Base-by-base conservation (phyloP, 2,113 vertebrate species). In the Eidolon helvum region DNA sequence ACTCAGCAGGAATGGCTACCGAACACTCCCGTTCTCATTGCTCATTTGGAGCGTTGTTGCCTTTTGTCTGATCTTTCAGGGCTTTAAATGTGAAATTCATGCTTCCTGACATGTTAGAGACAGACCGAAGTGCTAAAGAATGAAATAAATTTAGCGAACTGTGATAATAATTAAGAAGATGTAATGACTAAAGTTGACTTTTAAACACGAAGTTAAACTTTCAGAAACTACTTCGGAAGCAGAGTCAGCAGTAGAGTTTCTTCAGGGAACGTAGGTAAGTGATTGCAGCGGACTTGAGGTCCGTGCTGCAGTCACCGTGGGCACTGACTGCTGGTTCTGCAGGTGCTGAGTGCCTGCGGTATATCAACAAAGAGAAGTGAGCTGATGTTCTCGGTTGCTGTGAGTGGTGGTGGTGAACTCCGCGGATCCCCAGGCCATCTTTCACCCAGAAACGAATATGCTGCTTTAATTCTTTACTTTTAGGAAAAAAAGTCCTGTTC, bases 291-390 rank as follows among this genome's bases (percentile, higher is more conserved):
- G 7, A 22, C 11, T 33, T 33, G 40, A 38, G 69, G 59, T 3
- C 4, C 22, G 1, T 16, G 28, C 9, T 87, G 7, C 5, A 1
- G 48, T 10, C 0, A 21, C 7, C 0, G 0, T 22, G 59, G 83
- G 26, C 4, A 0, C 24, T 9, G 22, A 2, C 19, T 12, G 21
- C 45, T 22, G 71, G 4, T 28, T 30, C 77, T 61, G 87, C 35
- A 63, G 22, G 65, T 48, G 30, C 38, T 33, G 14, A 12, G 4
- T 10, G 57, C 24, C 40, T 0, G 5, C 10, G 8, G 38, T 0
- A 1, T 24, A 19, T 11, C 35, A 5, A 0, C 2, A 30, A 19
- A 48, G 19, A 48, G 4, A 2, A 26, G 18, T 11, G 10, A 35
- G 48, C 7, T 4, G 7, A 2, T 53, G 59, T 4, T 16, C 53